A percentile compares a stretch with the other conserved stretches of the same genome.
These are phyloP conservation scores for Sebastes steindachneri DNA, from an alignment of 2,797 vertebrate genomes.

Conservation along the genomic window DNA sequence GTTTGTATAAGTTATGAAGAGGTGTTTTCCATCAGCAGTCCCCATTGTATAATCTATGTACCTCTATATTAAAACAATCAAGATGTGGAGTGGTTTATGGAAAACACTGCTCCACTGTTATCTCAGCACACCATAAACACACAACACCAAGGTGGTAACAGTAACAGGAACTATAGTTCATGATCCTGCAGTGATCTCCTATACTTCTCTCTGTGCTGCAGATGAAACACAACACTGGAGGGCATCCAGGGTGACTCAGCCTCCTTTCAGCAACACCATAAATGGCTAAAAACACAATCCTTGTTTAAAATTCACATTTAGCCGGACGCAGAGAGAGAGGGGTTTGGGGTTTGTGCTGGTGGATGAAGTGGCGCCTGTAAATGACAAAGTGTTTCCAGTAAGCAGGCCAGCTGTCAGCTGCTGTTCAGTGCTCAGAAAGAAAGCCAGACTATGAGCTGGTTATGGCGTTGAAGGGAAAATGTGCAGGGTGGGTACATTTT, in stretches of 20 bases:
- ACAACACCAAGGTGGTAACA: constrained; percentile 5
- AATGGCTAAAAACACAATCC: constrained; percentile 36
- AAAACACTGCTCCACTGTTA: neutral
- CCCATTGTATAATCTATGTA: neutral
- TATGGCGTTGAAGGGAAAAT: constrained; percentile 14
- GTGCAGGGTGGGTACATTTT: neutral
- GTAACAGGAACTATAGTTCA: neutral
- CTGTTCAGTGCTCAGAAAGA: constrained; percentile 15
- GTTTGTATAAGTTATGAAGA: neutral
- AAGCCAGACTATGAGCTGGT: constrained; percentile 3
- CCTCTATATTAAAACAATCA: neutral
- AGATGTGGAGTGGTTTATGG: neutral
- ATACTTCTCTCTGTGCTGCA: constrained; percentile 1
- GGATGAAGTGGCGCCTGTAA: constrained; percentile 37
- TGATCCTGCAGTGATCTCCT: neutral
- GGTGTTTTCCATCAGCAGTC: neutral
- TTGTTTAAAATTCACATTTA: constrained; percentile 19
- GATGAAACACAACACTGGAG: constrained; percentile 18
- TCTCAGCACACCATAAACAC: constrained; percentile 9
- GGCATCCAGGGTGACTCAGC: constrained; percentile 20
- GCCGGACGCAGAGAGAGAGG: neutral
- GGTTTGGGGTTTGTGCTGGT: constrained; percentile 22
- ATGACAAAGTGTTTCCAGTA: constrained; percentile 70
- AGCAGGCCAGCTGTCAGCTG: constrained; percentile 57
- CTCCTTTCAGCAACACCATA: constrained; percentile 35